A percentile compares a stretch with the other conserved stretches of the same genome.
These are phyloP conservation scores for Atractosteus spatula DNA, from an alignment of 2,113 vertebrate species.

Conservation along the genomic window DNA sequence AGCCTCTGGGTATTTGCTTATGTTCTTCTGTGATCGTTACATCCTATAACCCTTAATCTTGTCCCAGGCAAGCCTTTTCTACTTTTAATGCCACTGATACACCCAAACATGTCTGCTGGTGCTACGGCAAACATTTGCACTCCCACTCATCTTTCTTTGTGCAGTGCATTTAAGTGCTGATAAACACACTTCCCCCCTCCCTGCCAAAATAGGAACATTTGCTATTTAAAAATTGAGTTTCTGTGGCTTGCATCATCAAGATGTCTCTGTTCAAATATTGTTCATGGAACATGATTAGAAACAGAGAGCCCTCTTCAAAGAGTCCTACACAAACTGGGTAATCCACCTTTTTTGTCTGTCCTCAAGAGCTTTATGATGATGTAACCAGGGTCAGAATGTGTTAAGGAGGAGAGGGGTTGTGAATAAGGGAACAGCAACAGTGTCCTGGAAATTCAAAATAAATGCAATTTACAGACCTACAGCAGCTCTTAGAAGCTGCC, in stretches of 20 bases:
- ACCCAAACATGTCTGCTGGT: slow-evolving; percentile 16
- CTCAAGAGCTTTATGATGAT: background rate
- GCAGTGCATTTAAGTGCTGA: slow-evolving; percentile 34
- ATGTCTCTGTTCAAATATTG: slow-evolving; percentile 42
- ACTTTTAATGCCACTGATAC: slow-evolving; percentile 28
- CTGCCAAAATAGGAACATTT: slow-evolving; percentile 41
- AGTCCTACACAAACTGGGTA: background rate
- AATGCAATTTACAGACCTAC: no score
- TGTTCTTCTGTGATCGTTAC: background rate
- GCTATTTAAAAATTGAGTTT: slow-evolving; percentile 51
- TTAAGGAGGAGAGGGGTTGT: background rate
- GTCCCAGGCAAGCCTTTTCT: background rate
- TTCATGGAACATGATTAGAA: slow-evolving; percentile 24
- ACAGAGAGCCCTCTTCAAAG: background rate
- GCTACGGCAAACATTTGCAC: slow-evolving; percentile 35
- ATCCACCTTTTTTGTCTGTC: background rate
- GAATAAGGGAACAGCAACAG: background rate
- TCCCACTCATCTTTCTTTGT: slow-evolving; percentile 28
- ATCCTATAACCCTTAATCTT: background rate
- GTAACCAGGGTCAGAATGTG: background rate
- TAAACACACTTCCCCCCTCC: slow-evolving; percentile 46
- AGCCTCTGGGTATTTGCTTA: slow-evolving; percentile 1
- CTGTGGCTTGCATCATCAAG: slow-evolving; percentile 32
- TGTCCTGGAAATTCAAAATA: background rate
- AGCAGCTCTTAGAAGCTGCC: no score